Conservation (phyloP, 2,113 vertebrate species). For the Pteropus alecto region DNA sequence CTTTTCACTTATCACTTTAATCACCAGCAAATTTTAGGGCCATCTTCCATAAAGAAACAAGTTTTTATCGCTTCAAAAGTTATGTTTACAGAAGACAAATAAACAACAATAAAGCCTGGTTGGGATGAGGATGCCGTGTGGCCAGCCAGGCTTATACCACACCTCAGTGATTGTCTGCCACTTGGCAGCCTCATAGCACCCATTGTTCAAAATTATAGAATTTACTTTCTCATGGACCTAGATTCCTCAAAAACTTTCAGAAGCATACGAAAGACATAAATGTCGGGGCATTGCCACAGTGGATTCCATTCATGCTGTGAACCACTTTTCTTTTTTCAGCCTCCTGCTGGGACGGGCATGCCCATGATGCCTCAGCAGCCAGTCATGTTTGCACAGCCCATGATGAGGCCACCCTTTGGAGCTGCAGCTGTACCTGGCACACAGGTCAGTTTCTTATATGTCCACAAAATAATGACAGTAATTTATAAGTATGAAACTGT, state of each 20-base stretch:
- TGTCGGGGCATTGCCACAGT: neutral
- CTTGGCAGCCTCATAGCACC: neutral
- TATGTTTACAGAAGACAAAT: neutral
- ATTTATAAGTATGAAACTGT: neutral
- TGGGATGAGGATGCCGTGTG: neutral
- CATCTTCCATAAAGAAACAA: neutral
- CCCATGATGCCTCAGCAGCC: conserved; percentile 94
- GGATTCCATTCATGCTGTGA: neutral
- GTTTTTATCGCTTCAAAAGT: neutral
- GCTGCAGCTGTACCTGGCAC: conserved; percentile 88
- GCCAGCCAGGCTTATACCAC: neutral
- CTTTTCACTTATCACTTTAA: neutral
- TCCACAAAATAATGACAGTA: neutral
- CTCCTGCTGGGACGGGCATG: conserved; percentile 89
- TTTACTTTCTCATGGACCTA: neutral
- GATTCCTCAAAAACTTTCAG: neutral
- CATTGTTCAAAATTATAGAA: neutral
- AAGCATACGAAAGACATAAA: neutral
- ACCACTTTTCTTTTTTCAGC: conserved; percentile 76
- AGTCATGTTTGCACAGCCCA: conserved; percentile 95
- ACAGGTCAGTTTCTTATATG: conserved; percentile 82
- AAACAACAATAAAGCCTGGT: neutral
- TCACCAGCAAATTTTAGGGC: neutral
- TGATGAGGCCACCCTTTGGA: conserved; percentile 95
- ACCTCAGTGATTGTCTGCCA: neutral